Conservation (phyloP, 2,113 vertebrate species). For the Semnopithecus entellus region DNA sequence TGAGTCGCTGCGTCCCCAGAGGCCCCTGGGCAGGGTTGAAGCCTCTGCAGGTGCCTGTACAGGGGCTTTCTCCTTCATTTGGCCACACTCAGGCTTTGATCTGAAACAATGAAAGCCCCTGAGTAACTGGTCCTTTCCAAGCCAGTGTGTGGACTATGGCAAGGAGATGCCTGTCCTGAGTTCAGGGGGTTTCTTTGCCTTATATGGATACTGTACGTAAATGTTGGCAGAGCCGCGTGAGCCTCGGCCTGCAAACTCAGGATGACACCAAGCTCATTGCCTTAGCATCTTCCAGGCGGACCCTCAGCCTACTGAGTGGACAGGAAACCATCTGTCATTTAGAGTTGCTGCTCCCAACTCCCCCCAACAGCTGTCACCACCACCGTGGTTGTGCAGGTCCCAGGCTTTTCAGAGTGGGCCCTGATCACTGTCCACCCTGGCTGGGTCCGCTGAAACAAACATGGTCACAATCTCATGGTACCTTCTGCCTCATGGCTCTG, state of each 20-base stretch:
- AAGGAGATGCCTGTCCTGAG: neutral
- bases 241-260: neutral
- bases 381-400: neutral
- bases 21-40: neutral
- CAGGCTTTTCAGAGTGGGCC: neutral
- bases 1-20: neutral
- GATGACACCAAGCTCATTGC: neutral
- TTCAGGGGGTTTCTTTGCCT: accelerated
- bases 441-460: neutral
- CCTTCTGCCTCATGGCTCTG: neutral
- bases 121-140: neutral
- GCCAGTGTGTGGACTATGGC: neutral
- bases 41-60: neutral
- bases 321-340: neutral
- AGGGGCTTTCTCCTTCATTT: no score
- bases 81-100: no score
- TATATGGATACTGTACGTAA: neutral
- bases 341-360: neutral
- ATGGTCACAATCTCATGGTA: neutral
- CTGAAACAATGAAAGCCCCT: neutral
- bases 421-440: neutral
- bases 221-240: neutral
- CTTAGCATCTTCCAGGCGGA: neutral
- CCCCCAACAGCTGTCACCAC: neutral
- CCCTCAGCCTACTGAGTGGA: neutral